These are phyloP conservation scores for Melanocharis versteri DNA, from an alignment of 2,113 vertebrate genomes.

Conservation along the genomic window DNA sequence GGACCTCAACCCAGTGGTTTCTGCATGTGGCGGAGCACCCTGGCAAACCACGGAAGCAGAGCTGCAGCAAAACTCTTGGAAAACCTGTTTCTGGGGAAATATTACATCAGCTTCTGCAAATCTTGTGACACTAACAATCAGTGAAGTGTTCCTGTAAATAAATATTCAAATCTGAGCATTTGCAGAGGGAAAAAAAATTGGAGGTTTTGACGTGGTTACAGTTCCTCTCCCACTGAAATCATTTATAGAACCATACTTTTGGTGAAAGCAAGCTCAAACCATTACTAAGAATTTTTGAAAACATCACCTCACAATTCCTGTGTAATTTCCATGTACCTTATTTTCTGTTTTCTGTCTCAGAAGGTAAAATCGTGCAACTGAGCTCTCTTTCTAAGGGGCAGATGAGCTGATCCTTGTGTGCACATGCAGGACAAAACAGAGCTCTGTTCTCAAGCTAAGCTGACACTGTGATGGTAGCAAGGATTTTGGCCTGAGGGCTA, in stretches of 20 bases:
- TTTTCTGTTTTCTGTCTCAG: not conserved
- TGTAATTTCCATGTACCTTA: not conserved
- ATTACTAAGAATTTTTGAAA: not conserved
- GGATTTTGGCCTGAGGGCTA: not conserved
- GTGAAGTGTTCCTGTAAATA: not conserved
- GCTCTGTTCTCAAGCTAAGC: not conserved
- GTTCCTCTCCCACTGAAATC: not conserved
- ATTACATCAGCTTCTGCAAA: not conserved
- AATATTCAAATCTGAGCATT: not conserved
- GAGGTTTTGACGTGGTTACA: fast-evolving
- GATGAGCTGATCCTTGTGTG: not conserved
- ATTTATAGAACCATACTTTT: not conserved
- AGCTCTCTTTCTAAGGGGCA: not conserved
- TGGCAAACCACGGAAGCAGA: not conserved
- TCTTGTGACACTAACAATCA: not conserved
- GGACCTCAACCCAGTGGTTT: not conserved
- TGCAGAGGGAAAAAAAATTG: not conserved
- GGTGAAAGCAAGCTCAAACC: not conserved
- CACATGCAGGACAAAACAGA: not conserved
- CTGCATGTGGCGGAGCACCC: not conserved
- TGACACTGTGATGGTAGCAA: not conserved
- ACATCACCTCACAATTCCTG: not conserved
- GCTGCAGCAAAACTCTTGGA: fast-evolving
- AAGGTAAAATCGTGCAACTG: not conserved
- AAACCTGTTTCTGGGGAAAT: not conserved